phyloP scores from a whole-genome alignment of 2,888 invertebrate species.

The Hermodice carunculata region DNA sequence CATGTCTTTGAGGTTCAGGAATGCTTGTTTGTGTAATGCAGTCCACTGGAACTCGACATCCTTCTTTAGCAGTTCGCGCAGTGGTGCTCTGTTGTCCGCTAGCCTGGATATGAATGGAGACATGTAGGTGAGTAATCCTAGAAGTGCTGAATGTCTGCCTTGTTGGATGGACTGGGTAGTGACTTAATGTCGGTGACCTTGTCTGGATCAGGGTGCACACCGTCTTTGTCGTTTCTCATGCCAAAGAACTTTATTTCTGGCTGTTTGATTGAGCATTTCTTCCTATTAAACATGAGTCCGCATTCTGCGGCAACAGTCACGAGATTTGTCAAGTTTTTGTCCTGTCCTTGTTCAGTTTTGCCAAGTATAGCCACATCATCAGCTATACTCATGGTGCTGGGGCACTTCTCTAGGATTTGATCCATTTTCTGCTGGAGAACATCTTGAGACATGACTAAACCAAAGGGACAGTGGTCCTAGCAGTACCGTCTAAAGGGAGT shows the following conservation, averaged over 20 bases:
- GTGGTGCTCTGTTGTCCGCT: too few species aligned
- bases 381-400: constrained; percentile 28
- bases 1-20: too few species aligned
- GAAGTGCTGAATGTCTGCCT: constrained; percentile 28
- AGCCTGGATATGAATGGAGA: constrained; percentile 24
- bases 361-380: constrained; percentile 40
- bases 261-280: too few species aligned
- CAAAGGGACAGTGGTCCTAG: constrained; percentile 12
- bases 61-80: too few species aligned
- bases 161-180: constrained; percentile 21
- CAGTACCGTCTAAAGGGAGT: constrained; percentile 13
- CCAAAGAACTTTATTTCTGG: constrained; percentile 36
- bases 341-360: constrained; percentile 34
- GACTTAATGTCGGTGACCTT: constrained; percentile 24
- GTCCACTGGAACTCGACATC: too few species aligned
- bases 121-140: constrained; percentile 30
- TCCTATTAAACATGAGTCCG: not conserved
- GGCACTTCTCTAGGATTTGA: constrained; percentile 4
- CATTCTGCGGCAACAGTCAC: not conserved
- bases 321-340: constrained; percentile 24
- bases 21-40: too few species aligned
- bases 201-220: constrained; percentile 33
- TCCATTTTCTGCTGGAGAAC: constrained; percentile 17
- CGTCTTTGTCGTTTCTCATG: constrained; percentile 16
- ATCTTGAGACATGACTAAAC: constrained; percentile 10